phyloP scores from a whole-genome alignment of 2,113 vertebrate genomes.

The Morone saxatilis region DNA sequence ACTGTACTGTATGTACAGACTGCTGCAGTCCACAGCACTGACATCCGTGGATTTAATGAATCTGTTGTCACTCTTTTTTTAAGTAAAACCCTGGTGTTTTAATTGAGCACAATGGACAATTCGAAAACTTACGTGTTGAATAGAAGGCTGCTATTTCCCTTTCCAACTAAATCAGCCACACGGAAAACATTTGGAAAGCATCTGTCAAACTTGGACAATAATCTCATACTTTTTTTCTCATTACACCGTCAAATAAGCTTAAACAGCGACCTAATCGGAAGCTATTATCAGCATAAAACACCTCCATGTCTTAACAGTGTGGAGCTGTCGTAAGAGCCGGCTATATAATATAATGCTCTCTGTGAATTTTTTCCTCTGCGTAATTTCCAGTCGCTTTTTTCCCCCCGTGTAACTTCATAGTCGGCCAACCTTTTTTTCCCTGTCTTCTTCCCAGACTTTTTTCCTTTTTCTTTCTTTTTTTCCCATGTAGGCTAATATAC shows the following conservation, averaged over 20 bases:
- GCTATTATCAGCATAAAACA: background rate
- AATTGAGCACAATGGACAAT: background rate
- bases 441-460: conserved; percentile 74
- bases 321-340: background rate
- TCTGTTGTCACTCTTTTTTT: background rate
- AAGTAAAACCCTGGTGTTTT: background rate
- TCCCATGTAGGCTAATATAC: conserved; percentile 74
- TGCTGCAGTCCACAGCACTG: background rate
- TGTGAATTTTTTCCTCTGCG: conserved; percentile 35
- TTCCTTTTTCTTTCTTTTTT: conserved; percentile 46
- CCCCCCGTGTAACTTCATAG: conserved; percentile 62
- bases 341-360: background rate
- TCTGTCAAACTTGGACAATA: background rate
- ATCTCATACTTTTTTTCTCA: background rate
- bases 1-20: background rate
- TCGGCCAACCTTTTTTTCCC: conserved; percentile 67
- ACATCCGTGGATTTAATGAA: background rate
- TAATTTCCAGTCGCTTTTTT: conserved; percentile 14
- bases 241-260: background rate
- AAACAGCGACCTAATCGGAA: background rate
- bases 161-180: background rate
- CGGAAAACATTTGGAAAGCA: background rate
- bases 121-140: background rate
- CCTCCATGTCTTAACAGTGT: background rate
- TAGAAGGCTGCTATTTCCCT: background rate